A percentile compares a stretch with the other conserved stretches of the same genome.
Evolutionary conservation across 2,888 invertebrate genomes (phyloP).

Genomic region (Latheticus oryzae): DNA sequence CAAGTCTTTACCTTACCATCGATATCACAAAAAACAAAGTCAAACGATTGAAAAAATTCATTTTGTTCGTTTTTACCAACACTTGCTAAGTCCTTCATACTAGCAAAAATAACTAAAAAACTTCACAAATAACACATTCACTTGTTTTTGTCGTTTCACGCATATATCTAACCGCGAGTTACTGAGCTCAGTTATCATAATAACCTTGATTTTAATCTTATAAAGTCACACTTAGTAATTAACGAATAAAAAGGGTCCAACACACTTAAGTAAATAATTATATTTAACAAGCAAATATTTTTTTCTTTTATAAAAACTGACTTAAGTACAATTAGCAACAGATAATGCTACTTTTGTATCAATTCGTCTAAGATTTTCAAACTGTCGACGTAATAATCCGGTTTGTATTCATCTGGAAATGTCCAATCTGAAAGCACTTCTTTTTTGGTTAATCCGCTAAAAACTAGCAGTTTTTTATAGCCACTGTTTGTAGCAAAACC

Average conservation of each 20-base stretch:
- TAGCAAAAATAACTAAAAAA: too few relatives aligned
- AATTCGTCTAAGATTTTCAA: conserved; percentile 35
- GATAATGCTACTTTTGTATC: conserved; percentile 1
- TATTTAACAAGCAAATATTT: too few relatives aligned
- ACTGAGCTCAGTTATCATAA: background rate
- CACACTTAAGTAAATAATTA: too few relatives aligned
- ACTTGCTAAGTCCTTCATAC: conserved; percentile 44
- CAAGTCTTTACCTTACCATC: conserved; percentile 46
- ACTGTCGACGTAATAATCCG: conserved; percentile 66
- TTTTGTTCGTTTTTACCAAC: conserved; percentile 40
- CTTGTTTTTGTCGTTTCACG: too few relatives aligned
- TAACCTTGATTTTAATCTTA: conserved; percentile 5
- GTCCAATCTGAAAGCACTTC: conserved; percentile 56
- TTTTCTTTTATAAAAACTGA: too few relatives aligned
- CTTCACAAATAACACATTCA: too few relatives aligned
- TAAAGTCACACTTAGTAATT: too few relatives aligned
- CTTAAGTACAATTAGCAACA: background rate
- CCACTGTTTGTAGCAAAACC: conserved; percentile 73
- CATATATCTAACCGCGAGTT: too few relatives aligned
- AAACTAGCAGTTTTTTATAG: conserved; percentile 79
- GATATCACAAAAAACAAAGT: conserved; percentile 43
- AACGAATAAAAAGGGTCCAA: too few relatives aligned
- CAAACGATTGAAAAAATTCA: conserved; percentile 45
- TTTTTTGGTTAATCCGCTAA: conserved; percentile 69
- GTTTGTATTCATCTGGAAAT: conserved; percentile 65